These are phyloP conservation scores for Morus bassanus DNA, from an alignment of 2,797 vertebrate genomes.

Conservation along the genomic window DNA sequence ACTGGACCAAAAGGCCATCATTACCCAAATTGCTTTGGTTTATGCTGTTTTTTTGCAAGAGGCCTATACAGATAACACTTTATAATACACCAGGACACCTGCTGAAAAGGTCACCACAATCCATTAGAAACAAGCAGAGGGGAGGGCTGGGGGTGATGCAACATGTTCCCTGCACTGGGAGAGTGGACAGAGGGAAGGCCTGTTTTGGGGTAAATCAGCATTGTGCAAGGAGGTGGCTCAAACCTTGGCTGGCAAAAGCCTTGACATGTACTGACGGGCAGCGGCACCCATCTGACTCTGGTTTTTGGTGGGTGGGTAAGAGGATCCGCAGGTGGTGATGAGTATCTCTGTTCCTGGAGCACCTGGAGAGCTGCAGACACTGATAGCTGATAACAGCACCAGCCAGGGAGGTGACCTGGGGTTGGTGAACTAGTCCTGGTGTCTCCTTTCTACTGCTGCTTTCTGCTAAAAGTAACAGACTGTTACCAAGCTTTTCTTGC, in stretches of 20 bases:
- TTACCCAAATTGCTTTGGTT: neutral
- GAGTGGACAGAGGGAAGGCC: neutral
- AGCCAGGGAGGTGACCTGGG: neutral
- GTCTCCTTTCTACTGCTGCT: constrained; percentile 12
- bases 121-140: neutral
- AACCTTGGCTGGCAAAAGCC: neutral
- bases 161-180: neutral
- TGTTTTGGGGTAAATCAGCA: neutral
- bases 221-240: neutral
- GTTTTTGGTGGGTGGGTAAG: neutral
- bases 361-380: constrained; percentile 27
- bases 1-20: neutral
- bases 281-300: neutral
- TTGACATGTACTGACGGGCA: neutral
- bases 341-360: neutral
- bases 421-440: neutral
- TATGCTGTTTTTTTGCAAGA: neutral
- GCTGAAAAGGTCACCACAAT: neutral
- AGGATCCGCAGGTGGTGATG: neutral
- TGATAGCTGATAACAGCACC: neutral
- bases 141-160: neutral
- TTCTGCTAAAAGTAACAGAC: neutral
- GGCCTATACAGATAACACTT: neutral
- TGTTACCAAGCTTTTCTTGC: neutral
- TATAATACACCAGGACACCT: neutral